phyloP scores from a whole-genome alignment of 2,113 vertebrate species.

The Neogale vison region DNA sequence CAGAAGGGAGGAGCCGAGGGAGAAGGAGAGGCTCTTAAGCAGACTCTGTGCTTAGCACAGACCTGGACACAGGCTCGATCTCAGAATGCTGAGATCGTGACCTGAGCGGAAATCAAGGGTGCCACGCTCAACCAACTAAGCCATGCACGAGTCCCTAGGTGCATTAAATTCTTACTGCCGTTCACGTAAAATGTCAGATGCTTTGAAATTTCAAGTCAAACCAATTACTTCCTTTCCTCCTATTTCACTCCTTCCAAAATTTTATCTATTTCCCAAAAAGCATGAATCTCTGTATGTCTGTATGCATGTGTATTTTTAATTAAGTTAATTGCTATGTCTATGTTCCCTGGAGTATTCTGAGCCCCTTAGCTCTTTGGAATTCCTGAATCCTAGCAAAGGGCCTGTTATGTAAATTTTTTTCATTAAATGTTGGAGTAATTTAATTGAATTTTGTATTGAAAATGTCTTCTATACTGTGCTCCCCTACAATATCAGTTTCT shows the following conservation, averaged over 20 bases:
- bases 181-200: neutral
- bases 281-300: neutral
- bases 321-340: neutral
- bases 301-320: neutral
- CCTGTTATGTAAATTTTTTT: neutral
- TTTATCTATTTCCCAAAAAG: neutral
- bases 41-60: neutral
- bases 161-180: neutral
- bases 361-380: neutral
- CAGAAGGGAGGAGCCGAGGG: neutral
- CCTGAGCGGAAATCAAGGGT: neutral
- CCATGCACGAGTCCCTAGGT: neutral
- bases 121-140: neutral
- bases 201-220: slow-evolving; percentile 4
- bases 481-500: neutral
- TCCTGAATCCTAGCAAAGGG: neutral
- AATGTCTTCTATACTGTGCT: neutral
- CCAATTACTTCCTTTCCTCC: neutral
- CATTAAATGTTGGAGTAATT: neutral
- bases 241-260: neutral
- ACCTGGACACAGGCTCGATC: neutral
- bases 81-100: neutral
- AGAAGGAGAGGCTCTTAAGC: neutral
- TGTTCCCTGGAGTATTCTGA: neutral
- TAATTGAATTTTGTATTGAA: neutral